Conservation (phyloP, 1,140 invertebrate species). For the Zaprionus lachaisei region DNA sequence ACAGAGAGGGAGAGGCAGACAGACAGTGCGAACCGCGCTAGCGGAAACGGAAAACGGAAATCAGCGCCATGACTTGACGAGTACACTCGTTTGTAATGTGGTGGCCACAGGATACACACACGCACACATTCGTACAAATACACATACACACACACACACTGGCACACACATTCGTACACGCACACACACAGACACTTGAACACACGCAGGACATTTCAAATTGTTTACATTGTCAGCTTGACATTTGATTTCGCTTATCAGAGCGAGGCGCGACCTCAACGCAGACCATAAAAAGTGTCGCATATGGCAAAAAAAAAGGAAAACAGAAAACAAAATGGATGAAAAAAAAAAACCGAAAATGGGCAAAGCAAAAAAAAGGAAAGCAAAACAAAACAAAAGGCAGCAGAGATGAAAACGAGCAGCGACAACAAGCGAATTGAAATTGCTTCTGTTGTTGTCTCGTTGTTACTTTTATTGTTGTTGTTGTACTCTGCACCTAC, state of each 20-base stretch:
- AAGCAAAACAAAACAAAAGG: slow-evolving; percentile 25
- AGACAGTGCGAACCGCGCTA: slow-evolving; percentile 7
- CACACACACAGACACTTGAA: not conserved
- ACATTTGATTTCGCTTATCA: slow-evolving; percentile 78
- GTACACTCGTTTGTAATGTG: slow-evolving; percentile 31
- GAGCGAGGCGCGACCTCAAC: slow-evolving; percentile 52
- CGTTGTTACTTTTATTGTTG: slow-evolving; percentile 33
- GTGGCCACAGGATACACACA: slow-evolving; percentile 39
- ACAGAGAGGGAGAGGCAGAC: too few species aligned
- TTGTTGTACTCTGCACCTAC: not conserved
- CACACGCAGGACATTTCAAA: slow-evolving; percentile 55
- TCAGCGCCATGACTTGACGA: slow-evolving; percentile 42
- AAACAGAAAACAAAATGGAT: slow-evolving; percentile 21
- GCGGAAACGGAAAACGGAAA: slow-evolving; percentile 48
- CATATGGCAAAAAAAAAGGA: slow-evolving; percentile 45
- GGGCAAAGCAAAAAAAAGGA: not conserved
- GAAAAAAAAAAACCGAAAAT: not conserved
- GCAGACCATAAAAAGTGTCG: slow-evolving; percentile 63
- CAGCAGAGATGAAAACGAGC: slow-evolving; percentile 11
- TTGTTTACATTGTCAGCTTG: slow-evolving; percentile 74
- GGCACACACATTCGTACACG: slow-evolving; percentile 3
- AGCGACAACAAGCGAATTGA: slow-evolving; percentile 61
- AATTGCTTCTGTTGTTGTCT: slow-evolving; percentile 26
- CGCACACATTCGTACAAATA: not conserved
- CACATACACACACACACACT: not conserved